phyloP scores from a whole-genome alignment of 2,888 invertebrate genomes.

The Thymelicus sylvestris region DNA sequence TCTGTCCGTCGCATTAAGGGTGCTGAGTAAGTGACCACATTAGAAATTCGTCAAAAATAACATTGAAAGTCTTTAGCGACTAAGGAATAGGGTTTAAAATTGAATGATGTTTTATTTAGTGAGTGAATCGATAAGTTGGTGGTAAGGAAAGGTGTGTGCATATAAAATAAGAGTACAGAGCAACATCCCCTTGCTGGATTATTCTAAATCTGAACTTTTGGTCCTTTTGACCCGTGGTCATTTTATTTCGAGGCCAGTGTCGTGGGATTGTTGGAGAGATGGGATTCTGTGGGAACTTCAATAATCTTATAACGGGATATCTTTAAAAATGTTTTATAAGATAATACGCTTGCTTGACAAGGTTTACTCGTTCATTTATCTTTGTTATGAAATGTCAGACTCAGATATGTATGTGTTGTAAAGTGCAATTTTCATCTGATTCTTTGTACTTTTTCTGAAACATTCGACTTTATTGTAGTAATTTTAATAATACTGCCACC shows the following conservation, averaged over 20 bases:
- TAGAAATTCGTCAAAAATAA: slow-evolving; percentile 30
- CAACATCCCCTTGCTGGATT: slow-evolving; percentile 71
- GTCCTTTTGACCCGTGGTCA: slow-evolving; percentile 71
- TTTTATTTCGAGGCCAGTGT: slow-evolving; percentile 64
- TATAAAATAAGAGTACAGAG: slow-evolving; percentile 70
- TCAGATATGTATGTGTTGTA: too few relatives aligned
- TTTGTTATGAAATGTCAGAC: too few relatives aligned
- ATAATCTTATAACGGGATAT: slow-evolving; percentile 11
- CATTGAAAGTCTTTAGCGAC: slow-evolving; percentile 38
- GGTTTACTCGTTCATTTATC: not conserved
- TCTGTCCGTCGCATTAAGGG: slow-evolving; percentile 74
- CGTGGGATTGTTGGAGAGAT: slow-evolving; percentile 69
- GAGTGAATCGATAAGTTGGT: slow-evolving; percentile 46
- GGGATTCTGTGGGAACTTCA: slow-evolving; percentile 72
- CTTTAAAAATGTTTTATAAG: not conserved
- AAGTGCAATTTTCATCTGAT: too few relatives aligned
- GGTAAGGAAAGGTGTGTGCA: slow-evolving; percentile 78
- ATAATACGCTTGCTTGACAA: not conserved
- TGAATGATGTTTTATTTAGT: slow-evolving; percentile 34
- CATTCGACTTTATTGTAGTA: too few relatives aligned
- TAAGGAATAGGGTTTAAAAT: slow-evolving; percentile 49
- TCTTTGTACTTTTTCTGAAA: too few relatives aligned
- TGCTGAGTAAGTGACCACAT: slow-evolving; percentile 60
- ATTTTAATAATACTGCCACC: too few relatives aligned
- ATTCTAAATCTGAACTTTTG: slow-evolving; percentile 72